Conservation (phyloP, 1,140 invertebrate genomes). For the Lepidostoma basale region DNA sequence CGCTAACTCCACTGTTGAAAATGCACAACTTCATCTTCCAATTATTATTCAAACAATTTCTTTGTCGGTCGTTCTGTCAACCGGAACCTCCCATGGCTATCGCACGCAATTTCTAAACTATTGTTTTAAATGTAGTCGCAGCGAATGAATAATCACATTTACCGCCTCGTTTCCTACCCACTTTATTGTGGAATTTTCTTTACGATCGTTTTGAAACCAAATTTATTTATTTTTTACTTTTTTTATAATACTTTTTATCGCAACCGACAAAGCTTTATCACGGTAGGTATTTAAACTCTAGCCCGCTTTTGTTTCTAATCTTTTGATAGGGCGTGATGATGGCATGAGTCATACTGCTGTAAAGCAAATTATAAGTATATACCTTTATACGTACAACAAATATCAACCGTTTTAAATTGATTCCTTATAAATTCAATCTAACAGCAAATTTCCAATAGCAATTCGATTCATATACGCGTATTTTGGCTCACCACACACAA, state of each 20-base stretch:
- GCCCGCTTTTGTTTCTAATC: constrained; percentile 17
- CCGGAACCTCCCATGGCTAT: constrained; percentile 6
- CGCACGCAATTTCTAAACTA: neutral
- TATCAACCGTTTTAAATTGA: too few species aligned
- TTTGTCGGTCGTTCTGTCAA: constrained; percentile 17
- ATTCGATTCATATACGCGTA: too few species aligned
- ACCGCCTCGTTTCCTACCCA: neutral
- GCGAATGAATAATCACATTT: neutral
- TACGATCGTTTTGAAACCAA: too few species aligned
- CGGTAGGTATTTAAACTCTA: neutral
- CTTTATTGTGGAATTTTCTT: constrained; percentile 8
- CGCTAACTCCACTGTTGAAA: neutral
- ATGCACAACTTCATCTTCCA: neutral
- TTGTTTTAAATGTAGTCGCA: neutral
- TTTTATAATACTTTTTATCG: too few species aligned
- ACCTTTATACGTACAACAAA: too few species aligned
- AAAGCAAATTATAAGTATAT: constrained; percentile 1
- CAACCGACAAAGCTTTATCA: constrained; percentile 15
- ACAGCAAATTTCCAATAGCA: too few species aligned
- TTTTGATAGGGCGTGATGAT: constrained; percentile 10
- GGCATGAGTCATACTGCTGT: neutral
- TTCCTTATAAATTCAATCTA: too few species aligned
- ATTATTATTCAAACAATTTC: constrained; percentile 31
- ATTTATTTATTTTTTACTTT: neutral
- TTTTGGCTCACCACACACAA: too few species aligned